Evolutionary conservation across 2,113 vertebrate genomes (phyloP), one percentile per base, ranked within the genome.

Genomic region (Papio anubis): DNA sequence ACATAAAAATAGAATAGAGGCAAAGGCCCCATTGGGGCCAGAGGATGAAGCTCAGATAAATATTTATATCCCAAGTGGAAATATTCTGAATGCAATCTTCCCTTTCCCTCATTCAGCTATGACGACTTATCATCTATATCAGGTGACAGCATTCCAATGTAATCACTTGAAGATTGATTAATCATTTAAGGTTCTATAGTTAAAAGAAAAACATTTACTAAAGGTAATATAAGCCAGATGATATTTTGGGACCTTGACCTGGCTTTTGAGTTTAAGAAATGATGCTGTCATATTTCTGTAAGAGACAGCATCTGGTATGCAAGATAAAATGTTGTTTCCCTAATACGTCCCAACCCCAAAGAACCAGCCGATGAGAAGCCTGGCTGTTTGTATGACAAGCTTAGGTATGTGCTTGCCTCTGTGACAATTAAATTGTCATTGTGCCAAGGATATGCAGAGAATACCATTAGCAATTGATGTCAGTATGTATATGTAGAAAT

Each of bases 361-460:
- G 43, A 92, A 83, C 40, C 57, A 88, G 59, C 64, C 75, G 88
- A 97, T 82, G 73, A 83, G 88, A 97, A 73, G 35, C 35, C 66
- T 91, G 88, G 27, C 80, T 97, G 88, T 95, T 79, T 97, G n/a
- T 73, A 73, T 95, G 96, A 97, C 91, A 95, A 92, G 82, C 43
- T 82, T 94, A 86, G 79, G 38, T 95, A 95, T 92, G 97, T 97
- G 93, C 73, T 94, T 94, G 72, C 45, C 35, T 95, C 88, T 89
- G 55, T 96, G 93, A 91, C 97, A 97, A 98, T 98, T 97, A 98
- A 96, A 94, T 97, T 97, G 97, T 97, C 93, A 96, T 83, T 97
- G 59, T 95, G 79, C 82, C 96, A 97, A 95, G 86, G 61, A 14
- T 88, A 84, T 64, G 93, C 17, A 93, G 61, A 97, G 64, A 91